A percentile compares a stretch with the other conserved stretches of the same genome.
Evolutionary conservation across 2,797 vertebrate species (phyloP).

Genomic region (Basileuterus tristriatus): DNA sequence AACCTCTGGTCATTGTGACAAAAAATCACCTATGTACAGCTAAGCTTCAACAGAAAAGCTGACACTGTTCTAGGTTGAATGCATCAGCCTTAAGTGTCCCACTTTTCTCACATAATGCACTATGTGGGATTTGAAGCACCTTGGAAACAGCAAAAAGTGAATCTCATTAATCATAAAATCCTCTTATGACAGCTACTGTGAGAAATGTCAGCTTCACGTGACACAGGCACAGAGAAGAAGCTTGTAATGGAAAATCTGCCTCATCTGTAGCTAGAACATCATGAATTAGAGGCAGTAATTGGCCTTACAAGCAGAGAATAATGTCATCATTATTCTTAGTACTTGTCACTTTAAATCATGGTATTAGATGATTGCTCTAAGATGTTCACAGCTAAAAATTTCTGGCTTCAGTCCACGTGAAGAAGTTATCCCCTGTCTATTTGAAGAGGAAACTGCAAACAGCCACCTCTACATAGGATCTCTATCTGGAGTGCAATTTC

Average conservation of each 20-base stretch:
- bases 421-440: background rate
- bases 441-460: background rate
- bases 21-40: background rate
- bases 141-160: background rate
- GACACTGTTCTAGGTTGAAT: background rate
- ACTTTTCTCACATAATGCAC: background rate
- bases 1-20: background rate
- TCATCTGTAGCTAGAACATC: background rate
- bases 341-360: background rate
- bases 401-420: background rate
- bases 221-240: background rate
- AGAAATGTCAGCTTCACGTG: background rate
- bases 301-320: background rate
- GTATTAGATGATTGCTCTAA: background rate
- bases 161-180: slow-evolving; percentile 20
- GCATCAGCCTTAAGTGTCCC: background rate
- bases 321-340: background rate
- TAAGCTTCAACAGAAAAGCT: background rate
- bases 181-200: background rate
- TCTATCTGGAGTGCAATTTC: background rate
- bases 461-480: background rate
- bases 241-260: slow-evolving; percentile 4
- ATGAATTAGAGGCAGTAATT: slow-evolving; percentile 17
- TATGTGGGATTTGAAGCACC: background rate
- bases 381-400: background rate